Evolutionary conservation across 23 tunicate species (phyloP), one percentile per base, ranked within the genome.

Genomic region (Trididemnum nubilum): DNA sequence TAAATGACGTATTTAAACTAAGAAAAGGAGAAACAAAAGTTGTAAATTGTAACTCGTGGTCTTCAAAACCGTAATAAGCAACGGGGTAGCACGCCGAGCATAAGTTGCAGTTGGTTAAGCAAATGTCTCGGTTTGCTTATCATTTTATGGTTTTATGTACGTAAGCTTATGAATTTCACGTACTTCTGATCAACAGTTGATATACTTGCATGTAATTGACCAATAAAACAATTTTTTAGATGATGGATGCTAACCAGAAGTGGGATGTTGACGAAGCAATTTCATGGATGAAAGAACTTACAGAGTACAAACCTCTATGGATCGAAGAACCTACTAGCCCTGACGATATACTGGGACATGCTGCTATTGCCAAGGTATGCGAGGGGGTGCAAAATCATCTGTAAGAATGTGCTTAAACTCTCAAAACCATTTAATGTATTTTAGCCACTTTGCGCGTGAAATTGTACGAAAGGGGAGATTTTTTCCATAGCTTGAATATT

Each of bases 211-310:
- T n/a, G n/a, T n/a, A n/a, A n/a, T n/a, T n/a, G n/a, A n/a, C n/a
- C n/a, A n/a, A n/a, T n/a, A n/a, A n/a, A n/a, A 44, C 9, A 61
- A 22, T 61, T 40, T 65, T 54, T 33, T 70, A 91, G 97, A 96
- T 96, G 99, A 95, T 96, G 82, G 99, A 96, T 80, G 99, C 99
- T 4, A 96, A 96, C 65, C 95, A 88, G 31, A 75, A 84, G 63
- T 96, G 99, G 99, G 99, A 96, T 76, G 99, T 96, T 5, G 76
- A 87, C 24, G 97, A 91, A 27, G 99, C 99, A 4, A 96, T 96
- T 73, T 87, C 89, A 29, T 87, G 99, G 92, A 92, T 96, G 93
- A 87, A 88, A 75, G 63, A 84, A 23, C 85, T 96, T 9, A 87
- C 85, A 21, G 83, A 96, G 77, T 96, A 87, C 57, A 79, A 85